Evolutionary conservation across 2,797 vertebrate species (phyloP), one percentile per base, ranked within the genome.

Genomic region (Periparus ater): DNA sequence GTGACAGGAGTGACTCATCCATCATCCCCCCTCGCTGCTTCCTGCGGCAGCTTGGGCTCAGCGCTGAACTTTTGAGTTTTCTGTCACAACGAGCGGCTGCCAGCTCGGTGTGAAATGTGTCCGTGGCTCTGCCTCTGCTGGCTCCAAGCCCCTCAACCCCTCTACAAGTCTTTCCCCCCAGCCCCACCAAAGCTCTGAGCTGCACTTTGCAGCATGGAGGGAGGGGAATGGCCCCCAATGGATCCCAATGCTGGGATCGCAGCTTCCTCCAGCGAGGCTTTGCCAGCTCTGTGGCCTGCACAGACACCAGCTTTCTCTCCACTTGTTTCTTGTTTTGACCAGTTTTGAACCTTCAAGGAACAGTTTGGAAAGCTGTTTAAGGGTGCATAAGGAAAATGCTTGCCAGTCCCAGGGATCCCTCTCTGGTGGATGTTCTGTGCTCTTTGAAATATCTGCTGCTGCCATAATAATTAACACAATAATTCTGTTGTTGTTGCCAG

Each of bases 131-230:
- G 48, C 2, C 34, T 23, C 23, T 6, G 17, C n/a, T 40, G 23
- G 6, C 4, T 1, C 42, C 10, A 1, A n/a, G 44, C 36, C 42
- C 48, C 19, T 5, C 2, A 9, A 11, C 0, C 11, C 42, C 18
- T 2, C 47, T 2, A 0, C 0, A 1, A 36, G 10, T 1, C 78
- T 63, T 54, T 22, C 38, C 26, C 18, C 50, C 29, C 53, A 53
- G 10, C 58, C 48, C 0, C 0, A 22, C 15, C 11, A 15, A 30
- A 60, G 54, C 68, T 47, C 16, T 11, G 0, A 0, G 5, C 11
- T 3, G 20, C 30, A 5, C 30, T 63, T 26, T 1, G 8, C 13
- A 8, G n/a, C 3, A 38, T 23, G 40, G 25, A 76, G 45, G 50
- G 58, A 38, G 7, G 44, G 50, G 25, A 65, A 30, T 40, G 54